phyloP scores from a whole-genome alignment of 2,888 invertebrate species.

The Ophion ellenae region DNA sequence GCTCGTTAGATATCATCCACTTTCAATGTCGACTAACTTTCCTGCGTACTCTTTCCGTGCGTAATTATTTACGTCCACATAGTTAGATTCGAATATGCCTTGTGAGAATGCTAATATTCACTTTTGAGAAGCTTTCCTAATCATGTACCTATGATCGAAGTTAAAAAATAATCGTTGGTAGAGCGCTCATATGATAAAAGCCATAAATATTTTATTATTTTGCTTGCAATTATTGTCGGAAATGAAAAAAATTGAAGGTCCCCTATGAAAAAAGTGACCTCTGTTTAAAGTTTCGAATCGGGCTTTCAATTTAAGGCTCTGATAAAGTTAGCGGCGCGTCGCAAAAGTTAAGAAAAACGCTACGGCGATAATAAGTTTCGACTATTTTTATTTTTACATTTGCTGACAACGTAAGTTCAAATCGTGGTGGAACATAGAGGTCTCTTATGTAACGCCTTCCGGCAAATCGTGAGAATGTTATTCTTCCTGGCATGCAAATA shows the following conservation, averaged over 20 bases:
- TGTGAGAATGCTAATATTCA: background rate
- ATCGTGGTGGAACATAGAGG: background rate
- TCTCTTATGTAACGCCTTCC: slow-evolving; percentile 74
- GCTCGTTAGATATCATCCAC: slow-evolving; percentile 16
- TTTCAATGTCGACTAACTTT: slow-evolving; percentile 27
- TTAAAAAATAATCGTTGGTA: background rate
- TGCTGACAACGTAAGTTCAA: background rate
- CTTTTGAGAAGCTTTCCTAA: background rate
- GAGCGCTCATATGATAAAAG: background rate
- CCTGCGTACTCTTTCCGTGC: background rate
- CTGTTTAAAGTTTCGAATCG: no score
- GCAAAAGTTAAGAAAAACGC: background rate
- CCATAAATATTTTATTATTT: background rate
- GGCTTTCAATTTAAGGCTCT: no score
- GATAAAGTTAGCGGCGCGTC: no score
- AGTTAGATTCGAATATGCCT: slow-evolving; percentile 3
- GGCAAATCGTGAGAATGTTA: slow-evolving; percentile 78
- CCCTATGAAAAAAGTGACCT: no score
- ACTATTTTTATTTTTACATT: background rate
- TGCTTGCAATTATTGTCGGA: no score
- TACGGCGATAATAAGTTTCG: background rate
- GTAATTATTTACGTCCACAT: background rate
- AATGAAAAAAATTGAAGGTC: no score
- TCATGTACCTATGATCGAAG: background rate
- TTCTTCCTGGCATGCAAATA: slow-evolving; percentile 81